phyloP scores from a whole-genome alignment of 2,113 vertebrate genomes.

The Hystrix cristata region DNA sequence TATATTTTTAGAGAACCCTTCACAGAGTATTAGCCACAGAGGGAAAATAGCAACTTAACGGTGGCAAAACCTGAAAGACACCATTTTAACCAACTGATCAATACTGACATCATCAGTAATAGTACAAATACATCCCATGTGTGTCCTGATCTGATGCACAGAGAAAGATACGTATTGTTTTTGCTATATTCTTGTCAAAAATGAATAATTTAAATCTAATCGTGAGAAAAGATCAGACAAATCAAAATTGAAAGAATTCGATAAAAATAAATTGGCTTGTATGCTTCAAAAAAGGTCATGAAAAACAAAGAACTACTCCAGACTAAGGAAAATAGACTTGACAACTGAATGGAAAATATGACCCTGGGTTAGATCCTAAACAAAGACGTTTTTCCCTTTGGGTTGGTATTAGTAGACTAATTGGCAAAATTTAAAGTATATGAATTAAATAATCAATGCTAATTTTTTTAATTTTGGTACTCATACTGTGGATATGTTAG shows the following conservation, averaged over 20 bases:
- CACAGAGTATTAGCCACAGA: conserved; percentile 17
- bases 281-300: conserved; percentile 44
- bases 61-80: not conserved
- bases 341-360: not conserved
- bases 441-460: not conserved
- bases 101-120: not conserved
- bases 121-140: not conserved
- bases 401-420: not conserved
- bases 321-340: not conserved
- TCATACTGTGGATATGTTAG: not conserved
- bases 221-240: conserved; percentile 18
- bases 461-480: conserved; percentile 16
- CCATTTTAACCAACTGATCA: not conserved
- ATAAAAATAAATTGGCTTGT: conserved; percentile 47
- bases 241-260: conserved; percentile 49
- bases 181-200: conserved; percentile 29
- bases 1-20: not conserved
- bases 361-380: not conserved
- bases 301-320: conserved; percentile 47
- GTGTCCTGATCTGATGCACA: not conserved
- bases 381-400: not conserved
- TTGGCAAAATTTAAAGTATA: not conserved
- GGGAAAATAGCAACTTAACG: not conserved
- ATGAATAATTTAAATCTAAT: conserved; percentile 35
- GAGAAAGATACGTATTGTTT: conserved; percentile 8